These are phyloP conservation scores for Zaprionus nigranus DNA, from an alignment of 1,140 invertebrate species.

Conservation along the genomic window DNA sequence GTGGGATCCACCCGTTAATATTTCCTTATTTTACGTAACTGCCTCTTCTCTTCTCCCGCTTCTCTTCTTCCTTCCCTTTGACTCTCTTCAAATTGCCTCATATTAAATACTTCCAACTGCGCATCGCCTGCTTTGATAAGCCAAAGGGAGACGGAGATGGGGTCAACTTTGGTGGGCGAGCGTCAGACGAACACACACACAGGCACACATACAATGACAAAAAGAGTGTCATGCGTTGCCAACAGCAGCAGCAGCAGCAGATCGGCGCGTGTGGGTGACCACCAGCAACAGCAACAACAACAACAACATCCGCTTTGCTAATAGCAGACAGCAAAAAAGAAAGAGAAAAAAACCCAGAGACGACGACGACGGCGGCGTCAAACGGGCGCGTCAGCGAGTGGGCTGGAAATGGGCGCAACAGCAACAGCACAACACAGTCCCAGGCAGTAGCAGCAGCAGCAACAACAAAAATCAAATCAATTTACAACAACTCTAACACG, in stretches of 20 bases:
- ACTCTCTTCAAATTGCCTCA: conserved; percentile 12
- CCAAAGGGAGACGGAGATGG: conserved; percentile 35
- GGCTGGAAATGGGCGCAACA: conserved; percentile 81
- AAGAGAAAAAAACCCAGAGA: conserved; percentile 11
- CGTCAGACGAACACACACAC: conserved; percentile 19
- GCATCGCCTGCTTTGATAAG: conserved; percentile 48
- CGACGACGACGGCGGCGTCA: conserved; percentile 42
- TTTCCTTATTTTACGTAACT: not conserved
- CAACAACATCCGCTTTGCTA: conserved; percentile 81
- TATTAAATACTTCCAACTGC: conserved; percentile 1
- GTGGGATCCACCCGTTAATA: too few species aligned
- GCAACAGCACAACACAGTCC: conserved; percentile 35
- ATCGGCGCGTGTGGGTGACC: conserved; percentile 63
- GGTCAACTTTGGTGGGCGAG: conserved; percentile 70
- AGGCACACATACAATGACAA: conserved; percentile 31
- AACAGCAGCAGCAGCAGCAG: conserved; percentile 37
- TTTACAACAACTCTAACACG: conserved; percentile 69
- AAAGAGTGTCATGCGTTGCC: conserved; percentile 68
- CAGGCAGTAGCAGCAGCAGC: conserved; percentile 20
- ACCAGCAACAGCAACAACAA: conserved; percentile 50
- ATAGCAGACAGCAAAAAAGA: conserved; percentile 63
- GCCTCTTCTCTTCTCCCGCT: too few species aligned
- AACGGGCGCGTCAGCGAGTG: conserved; percentile 65
- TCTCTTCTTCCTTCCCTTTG: too few species aligned
- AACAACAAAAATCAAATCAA: conserved; percentile 69